phyloP scores from a whole-genome alignment of 1,140 invertebrate genomes.

The Neodiprion pinetum region DNA sequence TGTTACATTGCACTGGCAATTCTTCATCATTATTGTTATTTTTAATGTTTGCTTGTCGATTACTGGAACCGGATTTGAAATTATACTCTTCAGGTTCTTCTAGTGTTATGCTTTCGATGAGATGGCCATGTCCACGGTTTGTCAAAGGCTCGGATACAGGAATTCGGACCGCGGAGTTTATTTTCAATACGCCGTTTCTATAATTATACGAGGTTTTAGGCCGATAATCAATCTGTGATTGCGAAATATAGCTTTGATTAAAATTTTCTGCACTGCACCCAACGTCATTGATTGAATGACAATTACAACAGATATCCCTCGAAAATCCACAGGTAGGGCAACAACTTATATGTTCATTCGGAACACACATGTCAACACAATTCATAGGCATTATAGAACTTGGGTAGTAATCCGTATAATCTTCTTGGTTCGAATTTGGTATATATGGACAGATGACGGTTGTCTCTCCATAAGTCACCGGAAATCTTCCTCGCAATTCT shows the following conservation, averaged over 20 bases:
- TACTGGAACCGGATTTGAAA: neutral
- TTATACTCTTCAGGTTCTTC: neutral
- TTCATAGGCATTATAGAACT: too few relatives aligned
- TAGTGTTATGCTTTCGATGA: neutral
- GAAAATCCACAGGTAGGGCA: neutral
- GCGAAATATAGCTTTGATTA: neutral
- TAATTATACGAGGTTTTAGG: neutral
- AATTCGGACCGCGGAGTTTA: neutral
- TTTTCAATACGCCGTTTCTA: neutral
- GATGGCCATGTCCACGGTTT: neutral
- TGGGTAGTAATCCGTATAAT: neutral
- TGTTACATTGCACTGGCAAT: neutral
- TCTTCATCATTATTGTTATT: neutral
- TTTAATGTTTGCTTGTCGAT: neutral
- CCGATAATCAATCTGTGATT: conserved; percentile 1
- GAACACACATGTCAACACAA: too few relatives aligned
- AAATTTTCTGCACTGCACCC: neutral
- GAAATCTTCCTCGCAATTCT: neutral
- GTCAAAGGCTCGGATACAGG: neutral
- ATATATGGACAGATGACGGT: neutral
- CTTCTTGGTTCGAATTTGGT: neutral
- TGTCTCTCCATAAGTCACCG: neutral
- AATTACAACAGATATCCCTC: neutral
- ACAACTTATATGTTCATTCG: neutral
- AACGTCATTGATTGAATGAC: neutral